A percentile compares a stretch with the other conserved stretches of the same genome.
These are phyloP conservation scores for Coracias cyanogaster DNA, from an alignment of 2,797 vertebrate genomes.

Conservation along the genomic window DNA sequence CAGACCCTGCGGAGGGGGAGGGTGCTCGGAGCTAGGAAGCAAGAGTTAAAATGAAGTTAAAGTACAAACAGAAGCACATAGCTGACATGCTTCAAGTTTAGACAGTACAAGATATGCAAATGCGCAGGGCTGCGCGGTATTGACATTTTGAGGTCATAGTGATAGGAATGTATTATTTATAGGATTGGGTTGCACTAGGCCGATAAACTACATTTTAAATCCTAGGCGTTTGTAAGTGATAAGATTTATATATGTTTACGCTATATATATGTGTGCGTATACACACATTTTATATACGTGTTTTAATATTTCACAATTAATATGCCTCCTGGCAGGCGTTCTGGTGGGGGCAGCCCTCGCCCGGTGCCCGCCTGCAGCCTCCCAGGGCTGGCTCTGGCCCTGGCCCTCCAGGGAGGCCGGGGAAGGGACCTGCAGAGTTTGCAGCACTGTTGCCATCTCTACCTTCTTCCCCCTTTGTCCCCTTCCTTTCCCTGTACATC, in stretches of 20 bases:
- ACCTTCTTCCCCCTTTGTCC: neutral
- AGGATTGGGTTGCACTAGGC: conserved; percentile 67
- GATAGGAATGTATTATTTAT: conserved; percentile 80
- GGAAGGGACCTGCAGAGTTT: neutral
- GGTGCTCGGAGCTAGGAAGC: neutral
- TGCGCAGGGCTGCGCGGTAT: conserved; percentile 51
- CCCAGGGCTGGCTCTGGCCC: neutral
- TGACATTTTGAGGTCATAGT: conserved; percentile 79
- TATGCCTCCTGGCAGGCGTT: neutral
- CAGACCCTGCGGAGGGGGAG: neutral
- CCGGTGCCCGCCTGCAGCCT: neutral
- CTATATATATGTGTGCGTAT: fast-evolving
- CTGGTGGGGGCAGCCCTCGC: fast-evolving
- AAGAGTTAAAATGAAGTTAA: conserved; percentile 69
- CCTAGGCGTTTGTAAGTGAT: conserved; percentile 17
- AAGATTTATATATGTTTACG: neutral
- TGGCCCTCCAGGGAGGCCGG: neutral
- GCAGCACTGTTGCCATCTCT: neutral
- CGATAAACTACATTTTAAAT: conserved; percentile 60
- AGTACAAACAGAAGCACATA: conserved; percentile 70
- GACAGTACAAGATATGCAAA: conserved; percentile 74
- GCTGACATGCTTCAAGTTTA: conserved; percentile 76
- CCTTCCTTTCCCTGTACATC: neutral
- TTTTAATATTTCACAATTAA: neutral
- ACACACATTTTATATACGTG: neutral